Conservation (phyloP, 1,140 invertebrate species). For the Eumaeus atala region DNA sequence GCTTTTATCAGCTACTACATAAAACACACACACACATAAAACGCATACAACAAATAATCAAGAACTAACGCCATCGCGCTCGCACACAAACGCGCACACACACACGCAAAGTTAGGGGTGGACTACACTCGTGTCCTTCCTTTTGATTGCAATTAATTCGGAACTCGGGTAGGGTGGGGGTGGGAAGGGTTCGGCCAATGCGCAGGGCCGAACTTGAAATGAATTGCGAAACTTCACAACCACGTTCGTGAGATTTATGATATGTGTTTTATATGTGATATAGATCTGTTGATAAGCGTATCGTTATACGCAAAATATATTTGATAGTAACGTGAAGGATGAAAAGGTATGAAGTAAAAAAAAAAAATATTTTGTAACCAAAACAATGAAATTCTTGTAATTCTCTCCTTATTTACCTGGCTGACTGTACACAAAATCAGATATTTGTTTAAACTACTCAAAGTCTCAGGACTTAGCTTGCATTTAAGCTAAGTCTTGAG, state of each 20-base stretch:
- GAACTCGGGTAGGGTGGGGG: conserved; percentile 41
- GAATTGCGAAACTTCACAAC: conserved; percentile 19
- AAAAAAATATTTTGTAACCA: too few relatives aligned
- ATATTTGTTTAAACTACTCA: too few relatives aligned
- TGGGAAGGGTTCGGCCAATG: conserved; percentile 53
- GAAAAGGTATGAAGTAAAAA: too few relatives aligned
- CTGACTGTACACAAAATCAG: too few relatives aligned
- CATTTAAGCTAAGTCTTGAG: too few relatives aligned
- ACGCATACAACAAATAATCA: conserved; percentile 22
- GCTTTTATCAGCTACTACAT: neutral
- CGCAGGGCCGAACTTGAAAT: conserved; percentile 54
- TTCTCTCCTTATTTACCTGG: too few relatives aligned
- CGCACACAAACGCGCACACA: conserved; percentile 33
- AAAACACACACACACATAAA: neutral
- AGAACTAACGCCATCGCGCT: conserved; percentile 33
- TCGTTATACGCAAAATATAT: too few relatives aligned
- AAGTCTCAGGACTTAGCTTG: too few relatives aligned
- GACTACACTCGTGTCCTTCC: conserved; percentile 69
- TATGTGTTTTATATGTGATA: too few relatives aligned
- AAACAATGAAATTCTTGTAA: too few relatives aligned
- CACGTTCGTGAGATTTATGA: neutral
- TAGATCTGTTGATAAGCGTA: too few relatives aligned
- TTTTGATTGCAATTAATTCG: conserved; percentile 75
- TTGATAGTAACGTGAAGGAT: too few relatives aligned
- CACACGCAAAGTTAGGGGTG: conserved; percentile 60